phyloP scores from a whole-genome alignment of 2,888 invertebrate species.

The Neocrepidodera transversa region DNA sequence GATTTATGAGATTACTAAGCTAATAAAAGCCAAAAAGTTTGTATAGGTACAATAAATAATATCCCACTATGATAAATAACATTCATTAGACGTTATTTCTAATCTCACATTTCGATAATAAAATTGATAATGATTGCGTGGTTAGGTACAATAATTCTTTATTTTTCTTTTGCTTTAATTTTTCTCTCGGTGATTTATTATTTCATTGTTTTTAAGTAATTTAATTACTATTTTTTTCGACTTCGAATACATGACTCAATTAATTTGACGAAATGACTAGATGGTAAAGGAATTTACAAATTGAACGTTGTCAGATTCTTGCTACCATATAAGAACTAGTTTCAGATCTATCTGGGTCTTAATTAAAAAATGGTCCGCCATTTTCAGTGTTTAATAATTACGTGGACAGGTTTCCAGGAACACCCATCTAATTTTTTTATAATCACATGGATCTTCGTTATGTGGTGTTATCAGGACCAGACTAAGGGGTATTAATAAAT shows the following conservation, averaged over 20 bases:
- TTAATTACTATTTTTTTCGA: conserved; percentile 2
- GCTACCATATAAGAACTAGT: conserved; percentile 18
- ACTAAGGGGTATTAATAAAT: too few species aligned
- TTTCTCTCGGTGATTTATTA: too few species aligned
- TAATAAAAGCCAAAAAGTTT: background rate
- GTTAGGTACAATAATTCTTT: background rate
- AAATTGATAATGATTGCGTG: background rate
- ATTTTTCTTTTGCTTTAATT: background rate
- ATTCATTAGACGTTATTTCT: background rate
- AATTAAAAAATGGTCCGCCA: conserved; percentile 19
- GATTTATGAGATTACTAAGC: conserved; percentile 1
- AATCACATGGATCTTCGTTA: conserved; percentile 14
- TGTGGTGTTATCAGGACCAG: conserved; percentile 8
- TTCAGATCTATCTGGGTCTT: conserved; percentile 6
- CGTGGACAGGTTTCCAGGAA: conserved; percentile 13
- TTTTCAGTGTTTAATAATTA: conserved; percentile 17
- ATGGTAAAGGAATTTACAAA: conserved; percentile 17
- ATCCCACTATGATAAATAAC: background rate
- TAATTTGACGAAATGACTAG: conserved; percentile 11
- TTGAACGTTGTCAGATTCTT: conserved; percentile 12
- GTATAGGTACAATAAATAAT: background rate
- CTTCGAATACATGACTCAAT: conserved; percentile 6
- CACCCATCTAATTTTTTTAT: conserved; percentile 28
- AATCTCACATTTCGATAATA: background rate
- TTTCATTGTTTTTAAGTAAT: too few species aligned